Percentiles rank a stretch among this genome's conserved stretches.
These are phyloP conservation scores for Natator depressus DNA, from an alignment of 2,113 vertebrate species.

Conservation along the genomic window DNA sequence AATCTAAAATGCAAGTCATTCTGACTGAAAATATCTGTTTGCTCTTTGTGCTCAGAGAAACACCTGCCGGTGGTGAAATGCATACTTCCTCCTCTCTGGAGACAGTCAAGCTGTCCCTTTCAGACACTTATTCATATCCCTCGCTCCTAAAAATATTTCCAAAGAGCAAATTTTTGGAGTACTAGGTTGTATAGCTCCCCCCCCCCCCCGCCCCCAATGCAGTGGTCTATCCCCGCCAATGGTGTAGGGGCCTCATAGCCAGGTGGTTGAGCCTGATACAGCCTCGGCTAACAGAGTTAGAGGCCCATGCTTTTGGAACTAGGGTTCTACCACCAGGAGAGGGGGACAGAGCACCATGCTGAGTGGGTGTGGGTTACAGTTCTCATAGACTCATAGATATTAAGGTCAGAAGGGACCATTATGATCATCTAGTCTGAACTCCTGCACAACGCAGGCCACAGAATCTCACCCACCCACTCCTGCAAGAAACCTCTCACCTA, in stretches of 20 bases:
- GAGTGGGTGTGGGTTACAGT: too few relatives aligned
- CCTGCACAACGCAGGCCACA: too few relatives aligned
- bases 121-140: neutral
- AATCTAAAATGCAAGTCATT: slow-evolving; percentile 3
- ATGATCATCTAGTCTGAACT: too few relatives aligned
- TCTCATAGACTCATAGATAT: too few relatives aligned
- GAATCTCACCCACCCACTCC: too few relatives aligned
- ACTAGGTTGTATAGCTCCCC: neutral
- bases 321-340: neutral
- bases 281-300: neutral
- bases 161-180: neutral
- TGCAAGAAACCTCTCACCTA: too few relatives aligned
- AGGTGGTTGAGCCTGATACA: too few relatives aligned
- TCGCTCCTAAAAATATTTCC: neutral
- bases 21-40: neutral
- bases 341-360: too few relatives aligned
- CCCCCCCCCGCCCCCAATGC: neutral
- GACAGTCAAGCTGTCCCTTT: neutral
- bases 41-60: neutral
- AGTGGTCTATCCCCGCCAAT: neutral
- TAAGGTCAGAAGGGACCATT: too few relatives aligned
- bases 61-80: neutral
- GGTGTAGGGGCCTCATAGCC: too few relatives aligned
- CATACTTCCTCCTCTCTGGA: neutral
- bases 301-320: neutral